Base-by-base conservation (phyloP, 1,140 invertebrate genomes). In the Drosophila sp. region DNA sequence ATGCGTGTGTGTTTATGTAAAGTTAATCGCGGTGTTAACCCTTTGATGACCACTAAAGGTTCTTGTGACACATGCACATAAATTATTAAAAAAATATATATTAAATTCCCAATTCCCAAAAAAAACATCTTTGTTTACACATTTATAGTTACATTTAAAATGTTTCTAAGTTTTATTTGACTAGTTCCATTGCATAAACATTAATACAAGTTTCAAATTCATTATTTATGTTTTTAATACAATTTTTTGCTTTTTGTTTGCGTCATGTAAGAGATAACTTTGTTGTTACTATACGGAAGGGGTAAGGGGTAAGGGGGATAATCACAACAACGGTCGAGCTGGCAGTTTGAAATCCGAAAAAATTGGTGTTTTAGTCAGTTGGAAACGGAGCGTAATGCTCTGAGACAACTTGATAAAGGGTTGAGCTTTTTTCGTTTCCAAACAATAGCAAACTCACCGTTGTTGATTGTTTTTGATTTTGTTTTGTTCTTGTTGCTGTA, bases 111-210 rank as follows among this genome's bases (percentile, higher is more conserved):
- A 43, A 8, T 21, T 7, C 27, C 27, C 36, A 63, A 58, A 50
- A 16, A 56, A 43, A 80, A 78, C 41, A 36, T 54, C 34, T 43
- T 27, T 34, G 41, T 66, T 82, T 78, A 76, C 83, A 87, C 83
- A 89, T 79, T 84, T 71, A 86, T 83, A 89, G 76, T 83, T 83
- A 87, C 83, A 89, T 89, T 89, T 89, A 89, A 89, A 89, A 89
- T 89, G 83, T 83, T 87, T 89, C 83, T 89, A 89, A 83, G 70
- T 83, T 89, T 89, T 89, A 89, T 89, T 89, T 89, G 83, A 89
- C 83, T 89, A 89, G 83, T 89, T 89, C 63, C 83, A 89, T 89
- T 89, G 84, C 84, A 89, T 89, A 89, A 89, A 89, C 83, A 74
- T 83, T 83, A 89, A 89, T 89, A 89, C 83, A 89, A 89, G 81